Conservation (phyloP, 2,797 vertebrate genomes). For the Gymnocypris eckloni region DNA sequence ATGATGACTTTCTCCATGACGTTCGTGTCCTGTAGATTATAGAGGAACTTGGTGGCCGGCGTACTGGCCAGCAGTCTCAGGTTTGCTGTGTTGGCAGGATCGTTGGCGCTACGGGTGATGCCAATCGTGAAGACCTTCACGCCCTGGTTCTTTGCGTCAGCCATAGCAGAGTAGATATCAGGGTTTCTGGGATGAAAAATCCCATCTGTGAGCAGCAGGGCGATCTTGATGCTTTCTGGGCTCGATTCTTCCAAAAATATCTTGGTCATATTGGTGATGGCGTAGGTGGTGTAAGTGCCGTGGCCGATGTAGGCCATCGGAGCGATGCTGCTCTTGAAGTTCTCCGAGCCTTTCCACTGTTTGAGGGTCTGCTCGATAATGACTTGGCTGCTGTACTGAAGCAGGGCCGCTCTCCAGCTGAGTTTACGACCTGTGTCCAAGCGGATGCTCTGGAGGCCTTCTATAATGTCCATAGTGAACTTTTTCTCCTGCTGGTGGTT, state of each 20-base stretch:
- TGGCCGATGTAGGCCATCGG: slow-evolving; percentile 89
- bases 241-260: slow-evolving; percentile 86
- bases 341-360: slow-evolving; percentile 85
- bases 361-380: slow-evolving; percentile 86
- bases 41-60: slow-evolving; percentile 83
- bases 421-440: slow-evolving; percentile 80
- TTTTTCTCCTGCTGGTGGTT: slow-evolving; percentile 89
- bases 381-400: slow-evolving; percentile 93
- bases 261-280: slow-evolving; percentile 91
- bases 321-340: slow-evolving; percentile 81
- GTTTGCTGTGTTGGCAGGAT: slow-evolving; percentile 83
- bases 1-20: slow-evolving; percentile 81
- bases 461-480: slow-evolving; percentile 83
- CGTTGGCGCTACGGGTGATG: slow-evolving; percentile 86
- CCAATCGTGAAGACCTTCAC: slow-evolving; percentile 88
- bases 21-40: slow-evolving; percentile 85
- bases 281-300: slow-evolving; percentile 91
- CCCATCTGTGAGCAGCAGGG: slow-evolving; percentile 86
- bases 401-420: slow-evolving; percentile 83
- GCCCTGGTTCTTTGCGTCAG: slow-evolving; percentile 90
- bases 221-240: slow-evolving; percentile 80
- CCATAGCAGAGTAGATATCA: slow-evolving; percentile 89
- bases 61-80: slow-evolving; percentile 85
- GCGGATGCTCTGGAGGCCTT: slow-evolving; percentile 80
- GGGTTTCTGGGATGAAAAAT: slow-evolving; percentile 90